Evolutionary conservation across 2,888 invertebrate genomes (phyloP).

Genomic region (Acleris literana): DNA sequence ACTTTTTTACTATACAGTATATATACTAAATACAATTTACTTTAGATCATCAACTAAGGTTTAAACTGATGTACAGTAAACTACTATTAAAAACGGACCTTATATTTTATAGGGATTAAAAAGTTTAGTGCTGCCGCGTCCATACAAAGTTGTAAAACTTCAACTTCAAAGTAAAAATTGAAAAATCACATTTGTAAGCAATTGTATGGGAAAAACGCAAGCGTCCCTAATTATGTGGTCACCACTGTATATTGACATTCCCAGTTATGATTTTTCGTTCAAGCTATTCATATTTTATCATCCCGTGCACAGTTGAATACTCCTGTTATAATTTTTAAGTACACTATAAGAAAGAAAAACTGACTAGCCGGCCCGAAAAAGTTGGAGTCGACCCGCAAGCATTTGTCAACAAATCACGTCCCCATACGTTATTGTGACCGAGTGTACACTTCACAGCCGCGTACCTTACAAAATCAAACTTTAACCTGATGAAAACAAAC

Average conservation of each 20-base stretch:
- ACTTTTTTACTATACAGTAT: too few relatives aligned
- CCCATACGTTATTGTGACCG: conserved; percentile 56
- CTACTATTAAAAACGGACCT: too few relatives aligned
- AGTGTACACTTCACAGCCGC: conserved; percentile 44
- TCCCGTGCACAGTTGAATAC: conserved; percentile 47
- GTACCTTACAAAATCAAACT: conserved; percentile 49
- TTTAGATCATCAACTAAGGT: too few relatives aligned
- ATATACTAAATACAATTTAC: too few relatives aligned
- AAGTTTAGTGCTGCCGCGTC: too few relatives aligned
- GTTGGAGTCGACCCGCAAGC: conserved; percentile 50
- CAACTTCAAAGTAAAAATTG: too few relatives aligned
- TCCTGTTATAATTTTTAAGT: conserved; percentile 62
- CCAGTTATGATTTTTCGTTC: conserved; percentile 42
- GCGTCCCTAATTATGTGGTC: too few relatives aligned
- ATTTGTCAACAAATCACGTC: conserved; percentile 73
- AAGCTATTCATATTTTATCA: conserved; percentile 51
- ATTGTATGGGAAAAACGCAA: too few relatives aligned
- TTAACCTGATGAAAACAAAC: conserved; percentile 44
- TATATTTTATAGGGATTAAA: too few relatives aligned
- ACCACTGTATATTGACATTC: neutral
- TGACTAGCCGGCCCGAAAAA: conserved; percentile 45
- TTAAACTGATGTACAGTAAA: too few relatives aligned
- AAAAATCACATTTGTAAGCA: too few relatives aligned
- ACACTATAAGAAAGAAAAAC: conserved; percentile 52
- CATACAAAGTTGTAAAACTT: too few relatives aligned